These are phyloP conservation scores for Luffia ferchaultella DNA, from an alignment of 2,888 invertebrate species.

Conservation along the genomic window DNA sequence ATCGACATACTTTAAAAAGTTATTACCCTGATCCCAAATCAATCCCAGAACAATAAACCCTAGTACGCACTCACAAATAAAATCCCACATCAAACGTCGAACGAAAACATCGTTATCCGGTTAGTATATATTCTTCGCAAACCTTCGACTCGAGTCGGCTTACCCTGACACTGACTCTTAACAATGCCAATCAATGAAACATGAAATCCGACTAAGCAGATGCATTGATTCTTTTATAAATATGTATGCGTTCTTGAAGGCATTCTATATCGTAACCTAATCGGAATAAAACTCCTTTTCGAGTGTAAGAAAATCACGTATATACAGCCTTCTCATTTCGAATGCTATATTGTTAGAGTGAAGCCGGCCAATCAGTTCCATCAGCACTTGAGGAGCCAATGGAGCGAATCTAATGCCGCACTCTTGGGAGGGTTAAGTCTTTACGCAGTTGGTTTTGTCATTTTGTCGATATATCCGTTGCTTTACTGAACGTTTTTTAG, in stretches of 20 bases:
- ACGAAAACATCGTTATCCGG: not conserved
- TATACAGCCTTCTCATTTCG: conserved; percentile 7
- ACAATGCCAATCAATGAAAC: conserved; percentile 61
- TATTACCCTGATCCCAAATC: no score
- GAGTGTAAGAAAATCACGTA: conserved; percentile 1
- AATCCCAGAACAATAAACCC: no score
- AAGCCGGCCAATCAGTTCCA: conserved; percentile 60
- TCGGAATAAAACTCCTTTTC: conserved; percentile 8
- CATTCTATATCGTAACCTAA: conserved; percentile 16
- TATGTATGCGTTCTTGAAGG: conserved; percentile 4
- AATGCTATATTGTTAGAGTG: conserved; percentile 43
- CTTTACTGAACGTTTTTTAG: conserved; percentile 11
- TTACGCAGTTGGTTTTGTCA: conserved; percentile 52
- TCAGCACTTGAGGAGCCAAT: conserved; percentile 58
- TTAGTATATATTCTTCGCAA: conserved; percentile 36
- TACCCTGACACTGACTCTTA: conserved; percentile 35
- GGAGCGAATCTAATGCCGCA: conserved; percentile 49
- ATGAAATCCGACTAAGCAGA: conserved; percentile 55
- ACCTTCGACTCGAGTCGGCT: conserved; percentile 28
- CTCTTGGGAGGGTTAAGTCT: conserved; percentile 49
- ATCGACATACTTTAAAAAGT: no score
- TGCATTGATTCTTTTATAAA: conserved; percentile 36
- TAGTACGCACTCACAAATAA: no score
- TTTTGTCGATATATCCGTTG: conserved; percentile 39
- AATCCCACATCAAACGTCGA: no score